These are phyloP conservation scores for Sarotherodon lohbergeri DNA, from an alignment of 2,113 vertebrate species.

Conservation along the genomic window DNA sequence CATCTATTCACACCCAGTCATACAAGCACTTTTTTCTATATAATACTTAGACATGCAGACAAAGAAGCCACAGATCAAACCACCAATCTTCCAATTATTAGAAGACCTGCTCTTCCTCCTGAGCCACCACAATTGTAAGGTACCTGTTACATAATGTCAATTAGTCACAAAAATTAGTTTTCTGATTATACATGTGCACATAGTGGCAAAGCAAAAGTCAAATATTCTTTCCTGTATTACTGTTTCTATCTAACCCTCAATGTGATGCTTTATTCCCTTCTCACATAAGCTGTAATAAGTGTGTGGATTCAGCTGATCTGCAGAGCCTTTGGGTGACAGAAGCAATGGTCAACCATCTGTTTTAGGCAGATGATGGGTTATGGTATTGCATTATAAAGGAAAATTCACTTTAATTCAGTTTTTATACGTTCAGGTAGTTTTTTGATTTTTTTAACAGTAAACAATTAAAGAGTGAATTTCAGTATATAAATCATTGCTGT, in stretches of 20 bases:
- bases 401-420: neutral
- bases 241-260: neutral
- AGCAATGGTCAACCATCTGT: neutral
- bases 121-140: neutral
- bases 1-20: neutral
- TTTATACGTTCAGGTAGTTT: neutral
- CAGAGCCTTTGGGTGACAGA: neutral
- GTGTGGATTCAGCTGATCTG: neutral
- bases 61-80: neutral
- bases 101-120: neutral
- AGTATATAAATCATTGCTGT: neutral
- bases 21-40: neutral
- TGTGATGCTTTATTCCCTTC: neutral
- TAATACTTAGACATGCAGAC: neutral
- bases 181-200: rapidly evolving
- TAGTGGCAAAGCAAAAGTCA: neutral
- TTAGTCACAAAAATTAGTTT: neutral
- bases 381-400: neutral
- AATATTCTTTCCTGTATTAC: neutral
- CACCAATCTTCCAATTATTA: neutral
- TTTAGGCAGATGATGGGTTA: neutral
- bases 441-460: neutral
- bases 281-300: neutral
- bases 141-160: neutral
- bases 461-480: neutral